Conservation (phyloP, 2,113 vertebrate genomes). For the Crotalus horridus region DNA sequence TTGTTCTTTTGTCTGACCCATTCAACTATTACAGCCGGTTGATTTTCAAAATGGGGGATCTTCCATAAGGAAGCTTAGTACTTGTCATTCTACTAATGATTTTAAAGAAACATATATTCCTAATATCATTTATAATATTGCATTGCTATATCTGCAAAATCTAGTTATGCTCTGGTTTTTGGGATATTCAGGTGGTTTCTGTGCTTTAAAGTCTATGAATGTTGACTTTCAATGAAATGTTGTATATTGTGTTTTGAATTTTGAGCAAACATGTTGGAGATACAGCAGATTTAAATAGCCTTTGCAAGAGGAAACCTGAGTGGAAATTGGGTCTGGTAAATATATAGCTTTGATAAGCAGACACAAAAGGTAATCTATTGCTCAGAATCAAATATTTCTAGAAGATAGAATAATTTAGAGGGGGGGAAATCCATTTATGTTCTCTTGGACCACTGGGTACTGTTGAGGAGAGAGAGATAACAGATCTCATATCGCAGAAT, state of each 20-base stretch:
- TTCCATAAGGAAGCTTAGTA: background rate
- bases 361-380: background rate
- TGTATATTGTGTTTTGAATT: slow-evolving; percentile 3
- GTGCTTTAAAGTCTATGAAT: background rate
- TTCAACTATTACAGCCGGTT: background rate
- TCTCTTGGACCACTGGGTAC: too few species aligned
- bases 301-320: background rate
- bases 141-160: background rate
- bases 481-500: too few species aligned
- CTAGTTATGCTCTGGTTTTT: background rate
- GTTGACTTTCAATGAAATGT: background rate
- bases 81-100: background rate
- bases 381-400: background rate
- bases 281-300: background rate
- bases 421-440: background rate
- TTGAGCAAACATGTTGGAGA: background rate
- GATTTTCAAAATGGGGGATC: background rate
- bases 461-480: too few species aligned
- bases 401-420: background rate
- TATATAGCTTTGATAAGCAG: background rate
- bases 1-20: background rate
- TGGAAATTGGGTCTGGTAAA: background rate
- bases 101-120: background rate
- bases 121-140: background rate
- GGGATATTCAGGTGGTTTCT: background rate